These are phyloP conservation scores for Genyomyrus donnyi DNA, from an alignment of 2,113 vertebrate genomes.

Conservation along the genomic window DNA sequence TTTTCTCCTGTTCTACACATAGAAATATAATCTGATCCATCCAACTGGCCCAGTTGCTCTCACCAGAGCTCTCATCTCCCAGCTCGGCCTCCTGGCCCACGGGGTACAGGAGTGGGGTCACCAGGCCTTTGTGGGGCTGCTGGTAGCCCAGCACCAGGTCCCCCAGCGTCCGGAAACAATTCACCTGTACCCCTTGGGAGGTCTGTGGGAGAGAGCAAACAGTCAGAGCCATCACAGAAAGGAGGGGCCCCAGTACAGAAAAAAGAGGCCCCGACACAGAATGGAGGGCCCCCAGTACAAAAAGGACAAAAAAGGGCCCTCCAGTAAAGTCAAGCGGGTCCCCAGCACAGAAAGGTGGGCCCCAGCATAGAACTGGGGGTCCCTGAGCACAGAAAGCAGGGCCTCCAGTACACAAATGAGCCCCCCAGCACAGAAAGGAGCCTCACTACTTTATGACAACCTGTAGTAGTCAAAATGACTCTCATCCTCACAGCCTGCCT, in stretches of 20 bases:
- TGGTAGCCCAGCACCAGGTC: slow-evolving; percentile 74
- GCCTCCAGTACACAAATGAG: too few relatives aligned
- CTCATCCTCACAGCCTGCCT: background rate
- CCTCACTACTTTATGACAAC: background rate
- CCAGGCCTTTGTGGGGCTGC: slow-evolving; percentile 76
- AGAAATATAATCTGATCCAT: background rate
- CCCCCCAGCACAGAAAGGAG: background rate
- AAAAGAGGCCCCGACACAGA: background rate
- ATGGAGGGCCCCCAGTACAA: too few relatives aligned
- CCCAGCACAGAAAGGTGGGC: background rate
- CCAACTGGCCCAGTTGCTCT: background rate
- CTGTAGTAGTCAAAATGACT: background rate
- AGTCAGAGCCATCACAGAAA: slow-evolving; percentile 10
- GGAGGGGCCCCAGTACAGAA: background rate
- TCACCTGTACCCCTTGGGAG: slow-evolving; percentile 73
- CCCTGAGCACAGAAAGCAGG: background rate
- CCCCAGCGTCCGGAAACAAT: slow-evolving; percentile 67
- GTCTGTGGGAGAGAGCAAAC: slow-evolving; percentile 50
- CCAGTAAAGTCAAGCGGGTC: background rate
- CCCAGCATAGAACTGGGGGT: background rate
- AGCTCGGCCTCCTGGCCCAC: slow-evolving; percentile 51
- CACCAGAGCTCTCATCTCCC: slow-evolving; percentile 67
- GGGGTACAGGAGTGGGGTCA: slow-evolving; percentile 65
- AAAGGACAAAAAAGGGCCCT: background rate
- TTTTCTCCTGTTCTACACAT: background rate